Conservation (phyloP, 2,113 vertebrate genomes). For the Chamaetylas fuelleborni region DNA sequence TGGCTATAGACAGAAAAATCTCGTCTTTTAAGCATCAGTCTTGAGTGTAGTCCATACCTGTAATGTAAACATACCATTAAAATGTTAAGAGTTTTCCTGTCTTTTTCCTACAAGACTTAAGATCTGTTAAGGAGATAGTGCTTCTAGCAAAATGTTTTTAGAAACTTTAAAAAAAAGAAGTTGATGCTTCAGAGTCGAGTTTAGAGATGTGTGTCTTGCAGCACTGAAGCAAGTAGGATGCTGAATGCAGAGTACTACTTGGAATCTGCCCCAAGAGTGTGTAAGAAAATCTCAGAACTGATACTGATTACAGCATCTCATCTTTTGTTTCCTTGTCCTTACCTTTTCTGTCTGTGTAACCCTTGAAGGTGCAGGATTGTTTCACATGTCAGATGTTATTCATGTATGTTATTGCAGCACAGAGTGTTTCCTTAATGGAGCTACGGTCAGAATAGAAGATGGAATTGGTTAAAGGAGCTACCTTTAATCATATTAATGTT, state of each 20-base stretch:
- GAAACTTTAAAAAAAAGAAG: not conserved
- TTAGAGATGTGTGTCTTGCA: fast-evolving
- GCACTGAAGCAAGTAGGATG: not conserved
- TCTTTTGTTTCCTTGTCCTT: not conserved
- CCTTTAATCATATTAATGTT: not conserved
- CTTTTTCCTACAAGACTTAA: not conserved
- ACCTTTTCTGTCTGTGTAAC: not conserved
- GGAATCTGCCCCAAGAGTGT: not conserved
- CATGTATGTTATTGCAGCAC: not conserved
- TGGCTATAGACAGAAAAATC: not conserved
- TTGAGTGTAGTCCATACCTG: not conserved
- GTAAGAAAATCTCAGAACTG: not conserved
- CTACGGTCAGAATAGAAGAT: not conserved
- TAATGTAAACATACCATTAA: fast-evolving
- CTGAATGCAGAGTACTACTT: not conserved
- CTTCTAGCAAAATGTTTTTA: not conserved
- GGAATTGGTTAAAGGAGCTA: not conserved
- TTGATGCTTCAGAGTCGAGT: not conserved
- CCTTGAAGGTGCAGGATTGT: not conserved
- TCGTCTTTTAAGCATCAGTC: not conserved
- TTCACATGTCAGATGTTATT: not conserved
- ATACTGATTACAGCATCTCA: not conserved
- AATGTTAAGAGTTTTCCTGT: not conserved
- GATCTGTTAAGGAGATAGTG: not conserved
- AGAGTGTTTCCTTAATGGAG: not conserved